These are phyloP conservation scores for Tricholauxania praeusta DNA, from an alignment of 2,888 invertebrate species.

Conservation along the genomic window DNA sequence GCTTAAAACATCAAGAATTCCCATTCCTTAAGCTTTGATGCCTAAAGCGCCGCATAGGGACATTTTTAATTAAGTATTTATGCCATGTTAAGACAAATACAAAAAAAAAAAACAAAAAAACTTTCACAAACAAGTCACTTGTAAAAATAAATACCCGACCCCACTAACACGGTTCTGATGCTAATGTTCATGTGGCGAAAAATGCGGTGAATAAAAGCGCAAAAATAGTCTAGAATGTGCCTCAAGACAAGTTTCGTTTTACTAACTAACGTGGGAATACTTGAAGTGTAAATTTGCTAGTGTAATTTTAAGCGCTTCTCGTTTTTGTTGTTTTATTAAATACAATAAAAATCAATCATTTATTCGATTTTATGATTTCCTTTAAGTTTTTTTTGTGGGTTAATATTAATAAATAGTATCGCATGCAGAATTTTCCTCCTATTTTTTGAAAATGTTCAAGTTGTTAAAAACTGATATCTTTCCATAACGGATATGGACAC, in stretches of 20 bases:
- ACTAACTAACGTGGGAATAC: constrained; percentile 20
- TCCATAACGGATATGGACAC: too few relatives aligned
- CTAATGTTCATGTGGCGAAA: neutral
- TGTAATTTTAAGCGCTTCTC: constrained; percentile 11
- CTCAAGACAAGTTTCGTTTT: constrained; percentile 5
- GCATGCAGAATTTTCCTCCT: too few relatives aligned
- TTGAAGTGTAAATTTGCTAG: constrained; percentile 18
- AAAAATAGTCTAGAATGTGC: neutral
- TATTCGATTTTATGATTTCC: too few relatives aligned
- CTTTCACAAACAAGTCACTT: neutral
- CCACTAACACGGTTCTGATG: neutral
- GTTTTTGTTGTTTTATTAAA: neutral
- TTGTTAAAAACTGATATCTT: too few relatives aligned
- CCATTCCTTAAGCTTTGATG: neutral
- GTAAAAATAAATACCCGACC: neutral
- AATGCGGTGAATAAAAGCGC: constrained; percentile 11
- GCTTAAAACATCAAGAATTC: neutral
- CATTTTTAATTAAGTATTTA: constrained; percentile 33
- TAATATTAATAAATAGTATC: too few relatives aligned
- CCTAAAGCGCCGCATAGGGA: neutral
- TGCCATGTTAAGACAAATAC: constrained; percentile 3
- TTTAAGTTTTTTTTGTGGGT: too few relatives aligned
- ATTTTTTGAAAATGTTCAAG: too few relatives aligned
- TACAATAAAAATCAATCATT: too few relatives aligned
- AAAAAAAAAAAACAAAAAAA: neutral